phyloP scores from a whole-genome alignment of 2,113 vertebrate species.

The Columbina picui region DNA sequence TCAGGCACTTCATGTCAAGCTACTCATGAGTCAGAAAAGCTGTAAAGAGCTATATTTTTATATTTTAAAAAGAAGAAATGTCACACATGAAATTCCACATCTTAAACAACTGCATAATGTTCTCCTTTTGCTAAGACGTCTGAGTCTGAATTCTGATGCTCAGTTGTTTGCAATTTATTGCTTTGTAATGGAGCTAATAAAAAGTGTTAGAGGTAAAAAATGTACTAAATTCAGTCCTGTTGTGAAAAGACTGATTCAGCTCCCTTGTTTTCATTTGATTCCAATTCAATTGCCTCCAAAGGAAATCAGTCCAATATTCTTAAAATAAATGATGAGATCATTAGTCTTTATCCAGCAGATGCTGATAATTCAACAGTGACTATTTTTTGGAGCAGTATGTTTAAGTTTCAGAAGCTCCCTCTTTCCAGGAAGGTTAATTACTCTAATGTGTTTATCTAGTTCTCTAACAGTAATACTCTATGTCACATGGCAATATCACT shows the following conservation, averaged over 20 bases:
- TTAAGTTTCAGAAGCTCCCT: conserved; percentile 56
- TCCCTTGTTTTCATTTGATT: not conserved
- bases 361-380: conserved; percentile 28
- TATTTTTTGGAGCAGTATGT: conserved; percentile 36
- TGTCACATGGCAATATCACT: conserved; percentile 66
- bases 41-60: not conserved
- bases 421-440: conserved; percentile 68
- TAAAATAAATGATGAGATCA: conserved; percentile 41
- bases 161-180: not conserved
- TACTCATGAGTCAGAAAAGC: not conserved
- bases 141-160: not conserved
- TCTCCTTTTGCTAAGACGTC: not conserved
- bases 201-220: not conserved
- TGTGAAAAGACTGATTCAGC: not conserved
- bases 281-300: not conserved
- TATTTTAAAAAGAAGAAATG: not conserved
- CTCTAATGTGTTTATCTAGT: conserved; percentile 66
- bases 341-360: conserved; percentile 24
- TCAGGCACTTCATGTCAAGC: not conserved
- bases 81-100: not conserved
- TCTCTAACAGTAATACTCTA: conserved; percentile 64
- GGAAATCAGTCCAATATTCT: not conserved
- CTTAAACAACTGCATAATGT: not conserved
- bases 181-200: not conserved
- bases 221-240: not conserved